Evolutionary conservation across 2,888 invertebrate species (phyloP).

Genomic region (Leptinotarsa haldemani): DNA sequence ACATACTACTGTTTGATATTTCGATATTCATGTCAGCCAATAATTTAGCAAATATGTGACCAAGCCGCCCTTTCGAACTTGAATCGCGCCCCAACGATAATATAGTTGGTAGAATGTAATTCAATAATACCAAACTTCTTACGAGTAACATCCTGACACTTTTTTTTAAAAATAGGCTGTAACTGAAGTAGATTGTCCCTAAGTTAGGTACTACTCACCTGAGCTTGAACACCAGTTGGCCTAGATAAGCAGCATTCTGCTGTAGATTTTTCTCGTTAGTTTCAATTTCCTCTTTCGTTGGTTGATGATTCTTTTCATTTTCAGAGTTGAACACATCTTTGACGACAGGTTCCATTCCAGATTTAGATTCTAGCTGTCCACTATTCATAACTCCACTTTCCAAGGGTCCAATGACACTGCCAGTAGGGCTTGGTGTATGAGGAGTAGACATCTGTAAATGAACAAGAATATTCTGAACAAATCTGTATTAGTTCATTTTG

Average conservation of each 20-base stretch:
- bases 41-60: no score
- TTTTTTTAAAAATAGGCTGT: no score
- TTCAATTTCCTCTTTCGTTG: constrained; percentile 70
- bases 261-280: constrained; percentile 71
- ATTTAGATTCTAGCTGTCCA: constrained; percentile 48
- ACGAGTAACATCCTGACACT: no score
- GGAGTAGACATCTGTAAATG: constrained; percentile 61
- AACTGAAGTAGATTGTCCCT: no score
- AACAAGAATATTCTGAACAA: no score
- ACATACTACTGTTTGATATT: no score
- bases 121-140: no score
- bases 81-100: no score
- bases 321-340: constrained; percentile 66
- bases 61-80: no score
- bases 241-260: constrained; percentile 77
- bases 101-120: no score
- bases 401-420: constrained; percentile 62
- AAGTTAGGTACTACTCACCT: constrained; percentile 65
- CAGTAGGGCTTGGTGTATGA: constrained; percentile 64
- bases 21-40: no score
- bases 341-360: constrained; percentile 58
- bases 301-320: constrained; percentile 64
- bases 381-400: constrained; percentile 59
- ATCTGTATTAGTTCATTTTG: no score
- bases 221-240: constrained; percentile 89